Evolutionary conservation across 2,797 vertebrate species (phyloP), one percentile per base, ranked within the genome.

Genomic region (Rhynchotus rufescens): DNA sequence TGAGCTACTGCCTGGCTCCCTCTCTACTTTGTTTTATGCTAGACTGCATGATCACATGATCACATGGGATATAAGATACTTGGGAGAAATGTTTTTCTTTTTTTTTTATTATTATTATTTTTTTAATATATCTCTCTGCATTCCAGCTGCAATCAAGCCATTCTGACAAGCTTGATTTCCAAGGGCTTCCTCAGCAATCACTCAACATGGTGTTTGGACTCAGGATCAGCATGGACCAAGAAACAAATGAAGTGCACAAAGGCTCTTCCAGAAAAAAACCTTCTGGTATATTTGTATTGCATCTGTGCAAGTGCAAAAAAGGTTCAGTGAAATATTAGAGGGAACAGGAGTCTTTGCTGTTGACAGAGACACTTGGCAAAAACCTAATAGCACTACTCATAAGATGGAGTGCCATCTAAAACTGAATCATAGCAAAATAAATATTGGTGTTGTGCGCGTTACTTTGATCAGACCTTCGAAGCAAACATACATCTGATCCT

Each of bases 351-450:
- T 80, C 73, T 82, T 93, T 90, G 42, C 36, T 86, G 28, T 78
- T 94, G 86, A 80, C 65, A 72, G 65, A 75, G 38, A 89, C 21
- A 20, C 65, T 88, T 72, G 74, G 66, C 38, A 61, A 77, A 86
- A 90, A 44, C 4, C 52, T 49, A 83, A 86, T 30, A 51, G 49
- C 25, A 21, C 49, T 66, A 30, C 54, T 88, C 36, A 1, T 59
- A 83, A 83, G 73, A 92, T 82, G 69, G 66, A 95, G 76, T 83
- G 21, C 45, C 84, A 80, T 17, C 76, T 95, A 80, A 94, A 94
- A 89, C 59, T 85, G 90, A 90, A 56, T 84, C 73, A 78, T 10
- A 90, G 66, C 69, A 84, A 90, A 91, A 72, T 82, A 86, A 84
- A 90, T 90, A 56, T 68, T n/a, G 52, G 16, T 73, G 42, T 49